Evolutionary conservation across 2,797 vertebrate genomes (phyloP), one percentile per base, ranked within the genome.

Genomic region (Ispidina lecontei): DNA sequence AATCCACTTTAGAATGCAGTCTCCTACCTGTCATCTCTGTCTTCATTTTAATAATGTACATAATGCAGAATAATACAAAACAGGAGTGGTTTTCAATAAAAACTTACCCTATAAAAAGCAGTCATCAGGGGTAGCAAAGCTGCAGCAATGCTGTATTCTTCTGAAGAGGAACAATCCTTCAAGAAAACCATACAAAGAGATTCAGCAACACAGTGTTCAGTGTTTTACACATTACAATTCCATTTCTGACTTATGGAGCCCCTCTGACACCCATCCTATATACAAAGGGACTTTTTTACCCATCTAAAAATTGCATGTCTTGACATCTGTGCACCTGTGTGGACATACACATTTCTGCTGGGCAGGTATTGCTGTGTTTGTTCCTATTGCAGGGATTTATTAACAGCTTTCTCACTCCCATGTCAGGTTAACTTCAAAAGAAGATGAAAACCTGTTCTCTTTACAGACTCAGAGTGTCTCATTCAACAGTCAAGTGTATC

Each of bases 161-260:
- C 99, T 26, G 99, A 98, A 97, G 98, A 99, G 75, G 99, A 99
- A 95, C 99, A 99, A 97, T 99, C 99, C 99, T 99, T 98, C 26
- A 94, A 96, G 73, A 94, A 76, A 97, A 97, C 80, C 31, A 96
- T 23, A 95, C 1, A 14, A 37, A 94, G 29, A 98, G 94, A 96
- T 63, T 83, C 68, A 96, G 59, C 14, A 87, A 89, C 80, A 23
- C 8, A 7, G 64, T 55, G 87, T 60, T 52, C 41, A 21, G 9
- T n/a, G n/a, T n/a, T 18, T n/a, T 16, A 64, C 6, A 26, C 26
- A 26, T 17, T 59, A 5, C 4, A 55, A 52, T 56, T 90, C 76
- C 0, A 73, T 79, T 88, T 87, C 23, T 84, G 28, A 13, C 11
- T 80, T 16, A 64, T 5, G 18, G 13, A 83, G 26, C 46, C 26